Evolutionary conservation across 2,888 invertebrate genomes (phyloP).

Genomic region (Omphaloscelis lunosa): DNA sequence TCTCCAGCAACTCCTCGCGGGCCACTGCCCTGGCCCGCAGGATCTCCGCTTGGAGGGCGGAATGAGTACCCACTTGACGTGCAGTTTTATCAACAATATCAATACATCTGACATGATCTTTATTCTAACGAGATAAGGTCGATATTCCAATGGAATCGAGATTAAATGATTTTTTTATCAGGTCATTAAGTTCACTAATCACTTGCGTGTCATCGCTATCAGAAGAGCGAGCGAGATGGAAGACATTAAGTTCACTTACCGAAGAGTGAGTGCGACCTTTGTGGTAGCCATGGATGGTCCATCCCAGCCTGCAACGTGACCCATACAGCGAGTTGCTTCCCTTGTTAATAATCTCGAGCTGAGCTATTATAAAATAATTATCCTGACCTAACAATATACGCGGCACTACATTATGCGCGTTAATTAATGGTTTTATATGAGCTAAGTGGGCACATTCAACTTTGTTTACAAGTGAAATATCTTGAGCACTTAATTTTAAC

Average conservation of each 20-base stretch:
- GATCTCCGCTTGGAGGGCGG: too few species aligned
- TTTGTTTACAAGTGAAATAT: too few species aligned
- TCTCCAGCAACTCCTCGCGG: too few species aligned
- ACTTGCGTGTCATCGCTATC: background rate
- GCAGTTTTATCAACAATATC: background rate
- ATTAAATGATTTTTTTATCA: background rate
- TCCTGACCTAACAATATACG: slow-evolving; percentile 1
- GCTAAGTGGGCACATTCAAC: too few species aligned
- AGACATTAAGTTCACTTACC: slow-evolving; percentile 11
- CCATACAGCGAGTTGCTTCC: background rate
- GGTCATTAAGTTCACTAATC: background rate
- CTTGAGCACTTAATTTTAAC: too few species aligned
- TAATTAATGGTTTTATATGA: too few species aligned
- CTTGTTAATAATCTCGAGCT: background rate
- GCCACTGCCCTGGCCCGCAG: too few species aligned
- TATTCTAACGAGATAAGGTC: slow-evolving; percentile 5
- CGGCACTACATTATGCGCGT: background rate
- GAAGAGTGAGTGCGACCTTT: slow-evolving; percentile 1
- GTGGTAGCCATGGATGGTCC: background rate
- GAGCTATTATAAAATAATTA: background rate
- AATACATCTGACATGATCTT: background rate
- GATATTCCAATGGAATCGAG: background rate
- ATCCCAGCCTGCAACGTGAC: slow-evolving; percentile 1
- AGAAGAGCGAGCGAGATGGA: slow-evolving; percentile 3
- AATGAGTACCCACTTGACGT: background rate